phyloP scores from a whole-genome alignment of 1,140 invertebrate genomes.

The Brachionus manjavacas region DNA sequence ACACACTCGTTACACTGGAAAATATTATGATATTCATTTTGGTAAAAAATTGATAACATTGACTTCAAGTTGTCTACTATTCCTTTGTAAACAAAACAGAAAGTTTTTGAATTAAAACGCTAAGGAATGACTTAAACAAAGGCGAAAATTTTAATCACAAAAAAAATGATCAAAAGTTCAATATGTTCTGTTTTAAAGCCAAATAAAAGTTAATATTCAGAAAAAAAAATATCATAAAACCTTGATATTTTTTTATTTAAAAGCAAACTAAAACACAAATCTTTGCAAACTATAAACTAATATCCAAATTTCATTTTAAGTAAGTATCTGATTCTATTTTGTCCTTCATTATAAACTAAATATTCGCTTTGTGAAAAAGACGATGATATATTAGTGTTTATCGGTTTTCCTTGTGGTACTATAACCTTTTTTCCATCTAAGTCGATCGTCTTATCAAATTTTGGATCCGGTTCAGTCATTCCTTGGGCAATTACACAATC shows the following conservation, averaged over 20 bases:
- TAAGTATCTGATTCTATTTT: conserved; percentile 55
- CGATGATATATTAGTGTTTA: conserved; percentile 46
- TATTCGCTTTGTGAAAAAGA: conserved; percentile 58
- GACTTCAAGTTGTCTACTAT: too few species aligned
- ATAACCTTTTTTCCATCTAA: conserved; percentile 54
- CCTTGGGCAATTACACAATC: conserved; percentile 58
- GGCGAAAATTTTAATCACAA: too few species aligned
- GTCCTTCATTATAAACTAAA: conserved; percentile 57
- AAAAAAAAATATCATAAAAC: background rate
- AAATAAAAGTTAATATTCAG: too few species aligned
- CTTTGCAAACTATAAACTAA: background rate
- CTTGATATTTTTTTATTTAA: background rate
- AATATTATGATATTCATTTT: too few species aligned
- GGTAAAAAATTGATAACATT: too few species aligned
- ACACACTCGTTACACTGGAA: too few species aligned
- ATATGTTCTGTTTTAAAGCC: too few species aligned
- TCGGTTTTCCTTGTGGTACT: conserved; percentile 56
- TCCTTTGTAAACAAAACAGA: too few species aligned
- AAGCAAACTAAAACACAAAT: background rate
- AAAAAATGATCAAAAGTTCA: too few species aligned
- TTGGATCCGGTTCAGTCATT: conserved; percentile 56
- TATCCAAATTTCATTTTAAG: conserved; percentile 44
- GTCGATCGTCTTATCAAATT: conserved; percentile 48
- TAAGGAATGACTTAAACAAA: too few species aligned
- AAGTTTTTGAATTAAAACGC: too few species aligned